Percentiles rank a stretch among this genome's conserved stretches.
Conservation (phyloP, 2,888 invertebrate species). For the Hermodice carunculata region DNA sequence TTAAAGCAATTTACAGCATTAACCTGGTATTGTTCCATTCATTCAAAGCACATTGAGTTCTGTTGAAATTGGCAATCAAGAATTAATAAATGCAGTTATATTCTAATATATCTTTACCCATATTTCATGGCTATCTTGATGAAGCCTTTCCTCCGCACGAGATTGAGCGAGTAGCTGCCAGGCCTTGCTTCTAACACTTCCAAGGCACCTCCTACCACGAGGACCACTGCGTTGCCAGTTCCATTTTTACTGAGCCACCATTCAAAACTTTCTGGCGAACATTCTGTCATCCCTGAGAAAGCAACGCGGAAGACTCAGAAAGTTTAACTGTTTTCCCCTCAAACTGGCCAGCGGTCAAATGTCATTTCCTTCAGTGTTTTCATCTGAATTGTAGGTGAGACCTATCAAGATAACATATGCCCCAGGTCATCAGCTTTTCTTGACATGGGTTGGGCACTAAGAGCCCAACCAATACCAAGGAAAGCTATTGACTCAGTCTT, state of each 20-base stretch:
- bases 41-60: background rate
- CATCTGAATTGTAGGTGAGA: too few relatives aligned
- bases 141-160: slow-evolving; percentile 66
- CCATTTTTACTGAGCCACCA: slow-evolving; percentile 65
- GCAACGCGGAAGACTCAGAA: slow-evolving; percentile 14
- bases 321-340: background rate
- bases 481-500: too few relatives aligned
- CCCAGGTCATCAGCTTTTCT: too few relatives aligned
- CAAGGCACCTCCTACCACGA: slow-evolving; percentile 90
- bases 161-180: slow-evolving; percentile 57
- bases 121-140: slow-evolving; percentile 62
- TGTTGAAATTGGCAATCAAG: background rate
- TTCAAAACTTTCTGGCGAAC: slow-evolving; percentile 77
- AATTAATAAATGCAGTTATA: background rate
- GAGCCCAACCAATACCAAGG: too few relatives aligned
- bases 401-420: too few relatives aligned
- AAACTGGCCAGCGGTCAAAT: background rate
- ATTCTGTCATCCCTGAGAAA: slow-evolving; percentile 56
- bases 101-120: slow-evolving; percentile 50
- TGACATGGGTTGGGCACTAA: too few relatives aligned
- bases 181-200: slow-evolving; percentile 89
- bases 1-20: too few relatives aligned
- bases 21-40: too few relatives aligned
- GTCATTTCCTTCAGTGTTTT: too few relatives aligned
- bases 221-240: slow-evolving; percentile 76